Conservation (phyloP, 53 echinoderm and acorn worm genomes). For the Astropecten irregularis region DNA sequence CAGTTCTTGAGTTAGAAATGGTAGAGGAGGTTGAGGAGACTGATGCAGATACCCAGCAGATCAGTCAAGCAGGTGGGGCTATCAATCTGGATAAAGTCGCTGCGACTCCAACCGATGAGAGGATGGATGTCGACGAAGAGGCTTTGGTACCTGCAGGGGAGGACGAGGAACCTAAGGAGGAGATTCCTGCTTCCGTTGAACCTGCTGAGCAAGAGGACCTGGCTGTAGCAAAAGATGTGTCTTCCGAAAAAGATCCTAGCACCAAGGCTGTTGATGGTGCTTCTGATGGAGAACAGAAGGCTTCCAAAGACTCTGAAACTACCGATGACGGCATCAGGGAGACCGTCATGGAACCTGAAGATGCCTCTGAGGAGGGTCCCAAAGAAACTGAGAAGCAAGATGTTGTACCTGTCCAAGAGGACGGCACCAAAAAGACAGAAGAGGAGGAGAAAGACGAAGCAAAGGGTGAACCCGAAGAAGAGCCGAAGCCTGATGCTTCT, state of each 20-base stretch:
- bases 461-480: conserved; percentile 21
- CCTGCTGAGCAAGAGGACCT: not conserved
- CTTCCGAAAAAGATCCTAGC: conserved; percentile 13
- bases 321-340: not conserved
- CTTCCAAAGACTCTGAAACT: not conserved
- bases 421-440: not conserved
- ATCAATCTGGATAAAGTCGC: not conserved
- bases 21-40: not conserved
- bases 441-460: not conserved
- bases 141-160: not conserved
- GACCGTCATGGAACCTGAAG: not conserved
- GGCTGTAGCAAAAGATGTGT: not conserved
- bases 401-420: not conserved
- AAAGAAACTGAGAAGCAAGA: not conserved
- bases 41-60: conserved; percentile 9
- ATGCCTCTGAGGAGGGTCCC: not conserved
- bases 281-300: not conserved
- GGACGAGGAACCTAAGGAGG: not conserved
- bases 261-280: conserved; percentile 5
- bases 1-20: too few relatives aligned
- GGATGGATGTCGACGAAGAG: not conserved
- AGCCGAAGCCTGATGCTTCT: conserved; percentile 6
- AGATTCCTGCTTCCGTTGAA: not conserved
- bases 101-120: not conserved
- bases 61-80: not conserved